phyloP scores from a whole-genome alignment of 2,888 invertebrate genomes.

The Acanthopleura granulata region DNA sequence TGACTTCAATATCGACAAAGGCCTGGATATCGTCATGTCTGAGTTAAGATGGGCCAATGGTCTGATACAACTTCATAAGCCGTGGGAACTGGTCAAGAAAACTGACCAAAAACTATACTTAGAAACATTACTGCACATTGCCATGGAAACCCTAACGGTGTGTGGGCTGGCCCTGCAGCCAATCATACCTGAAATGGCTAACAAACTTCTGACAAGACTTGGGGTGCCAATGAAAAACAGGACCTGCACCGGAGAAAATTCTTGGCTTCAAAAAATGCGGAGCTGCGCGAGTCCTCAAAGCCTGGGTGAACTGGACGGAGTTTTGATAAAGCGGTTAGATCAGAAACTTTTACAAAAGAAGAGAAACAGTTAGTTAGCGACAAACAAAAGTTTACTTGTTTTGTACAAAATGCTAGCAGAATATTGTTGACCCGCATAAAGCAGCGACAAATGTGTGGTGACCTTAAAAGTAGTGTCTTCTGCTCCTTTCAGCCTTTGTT shows the following conservation, averaged over 20 bases:
- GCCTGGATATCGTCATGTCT: conserved; percentile 82
- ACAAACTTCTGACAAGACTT: conserved; percentile 75
- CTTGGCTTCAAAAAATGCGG: not conserved
- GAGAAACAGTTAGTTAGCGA: too few species aligned
- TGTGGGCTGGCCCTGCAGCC: conserved; percentile 87
- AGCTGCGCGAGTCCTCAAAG: not conserved
- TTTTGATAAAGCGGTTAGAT: not conserved
- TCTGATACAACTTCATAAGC: conserved; percentile 87
- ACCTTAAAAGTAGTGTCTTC: too few species aligned
- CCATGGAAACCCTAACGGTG: conserved; percentile 87
- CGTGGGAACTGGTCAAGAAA: conserved; percentile 86
- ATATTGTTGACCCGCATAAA: too few species aligned
- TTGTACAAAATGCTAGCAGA: too few species aligned
- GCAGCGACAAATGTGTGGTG: too few species aligned
- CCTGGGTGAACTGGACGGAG: not conserved
- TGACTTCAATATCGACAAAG: conserved; percentile 85
- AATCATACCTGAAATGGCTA: conserved; percentile 82
- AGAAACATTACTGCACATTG: conserved; percentile 81
- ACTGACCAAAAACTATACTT: conserved; percentile 73
- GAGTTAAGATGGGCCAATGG: conserved; percentile 84
- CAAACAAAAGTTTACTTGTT: too few species aligned
- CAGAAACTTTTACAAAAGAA: not conserved
- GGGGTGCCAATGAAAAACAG: conserved; percentile 51
- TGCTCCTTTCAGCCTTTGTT: too few species aligned
- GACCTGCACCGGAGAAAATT: conserved; percentile 32